A percentile compares a stretch with the other conserved stretches of the same genome.
Evolutionary conservation across 2,888 invertebrate species (phyloP).

Genomic region (Octodonta nipae): DNA sequence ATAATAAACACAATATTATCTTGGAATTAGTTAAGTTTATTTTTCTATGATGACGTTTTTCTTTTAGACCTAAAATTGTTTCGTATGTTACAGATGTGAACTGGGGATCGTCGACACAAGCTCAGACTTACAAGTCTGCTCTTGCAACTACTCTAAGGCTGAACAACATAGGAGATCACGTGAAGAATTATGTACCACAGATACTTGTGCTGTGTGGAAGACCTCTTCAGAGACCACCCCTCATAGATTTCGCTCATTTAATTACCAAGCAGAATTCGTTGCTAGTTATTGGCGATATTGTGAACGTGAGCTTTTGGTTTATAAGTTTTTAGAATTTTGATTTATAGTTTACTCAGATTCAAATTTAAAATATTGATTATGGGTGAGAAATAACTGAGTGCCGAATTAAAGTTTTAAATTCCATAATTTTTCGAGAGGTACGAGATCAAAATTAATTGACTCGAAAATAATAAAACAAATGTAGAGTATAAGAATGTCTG

Average conservation of each 20-base stretch:
- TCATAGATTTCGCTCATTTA: slow-evolving; percentile 80
- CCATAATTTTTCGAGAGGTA: too few relatives aligned
- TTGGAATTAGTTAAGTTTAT: neutral
- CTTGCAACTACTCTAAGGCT: slow-evolving; percentile 68
- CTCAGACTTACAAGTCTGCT: slow-evolving; percentile 88
- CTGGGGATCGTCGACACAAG: slow-evolving; percentile 95
- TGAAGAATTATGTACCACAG: slow-evolving; percentile 95
- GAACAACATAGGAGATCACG: slow-evolving; percentile 82
- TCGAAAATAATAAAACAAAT: too few relatives aligned
- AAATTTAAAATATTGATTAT: too few relatives aligned
- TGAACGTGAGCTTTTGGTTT: too few relatives aligned
- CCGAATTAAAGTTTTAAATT: too few relatives aligned
- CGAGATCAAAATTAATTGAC: too few relatives aligned
- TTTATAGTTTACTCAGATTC: too few relatives aligned
- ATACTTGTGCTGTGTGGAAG: slow-evolving; percentile 73
- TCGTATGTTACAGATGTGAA: slow-evolving; percentile 60
- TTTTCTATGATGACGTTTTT: neutral
- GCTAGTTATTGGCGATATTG: slow-evolving; percentile 78
- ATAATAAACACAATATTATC: too few relatives aligned
- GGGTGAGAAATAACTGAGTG: too few relatives aligned
- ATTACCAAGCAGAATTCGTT: slow-evolving; percentile 86
- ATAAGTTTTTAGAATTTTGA: too few relatives aligned
- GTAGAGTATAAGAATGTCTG: too few relatives aligned
- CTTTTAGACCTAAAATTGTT: neutral
- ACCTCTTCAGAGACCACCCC: slow-evolving; percentile 71